Conservation (phyloP, 2,113 vertebrate genomes). For the Crotalus tigris region DNA sequence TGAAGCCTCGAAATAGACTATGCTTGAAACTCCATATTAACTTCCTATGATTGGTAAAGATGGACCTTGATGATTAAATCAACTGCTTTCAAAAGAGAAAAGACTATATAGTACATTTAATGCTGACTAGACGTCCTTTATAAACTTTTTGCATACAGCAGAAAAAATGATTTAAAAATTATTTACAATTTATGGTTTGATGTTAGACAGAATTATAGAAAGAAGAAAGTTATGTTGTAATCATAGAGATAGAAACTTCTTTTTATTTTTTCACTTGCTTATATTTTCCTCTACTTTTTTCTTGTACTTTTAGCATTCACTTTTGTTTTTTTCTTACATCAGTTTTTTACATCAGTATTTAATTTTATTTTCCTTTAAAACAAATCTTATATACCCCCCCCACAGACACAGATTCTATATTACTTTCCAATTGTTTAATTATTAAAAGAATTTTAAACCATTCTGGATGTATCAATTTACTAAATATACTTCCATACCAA, state of each 20-base stretch:
- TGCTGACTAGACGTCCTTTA: background rate
- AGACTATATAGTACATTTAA: background rate
- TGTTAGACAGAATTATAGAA: no score
- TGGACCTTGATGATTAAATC: background rate
- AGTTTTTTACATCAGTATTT: no score
- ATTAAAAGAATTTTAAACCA: background rate
- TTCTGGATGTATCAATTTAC: background rate
- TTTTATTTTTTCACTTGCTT: background rate
- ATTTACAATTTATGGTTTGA: no score
- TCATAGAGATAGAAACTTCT: no score
- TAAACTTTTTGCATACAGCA: background rate
- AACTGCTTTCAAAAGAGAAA: background rate
- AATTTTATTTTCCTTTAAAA: background rate
- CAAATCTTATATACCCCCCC: background rate
- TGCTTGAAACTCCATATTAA: background rate
- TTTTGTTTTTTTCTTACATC: background rate
- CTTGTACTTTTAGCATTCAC: background rate
- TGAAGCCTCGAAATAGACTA: background rate
- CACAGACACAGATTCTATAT: background rate
- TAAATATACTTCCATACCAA: background rate
- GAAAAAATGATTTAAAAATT: background rate
- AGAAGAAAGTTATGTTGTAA: no score
- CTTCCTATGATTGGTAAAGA: background rate
- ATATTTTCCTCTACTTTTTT: background rate
- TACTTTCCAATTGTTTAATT: background rate